Percentiles rank a stretch among this genome's conserved stretches.
Evolutionary conservation across 2,888 invertebrate species (phyloP).

Genomic region (Gandaritis pyraliata): DNA sequence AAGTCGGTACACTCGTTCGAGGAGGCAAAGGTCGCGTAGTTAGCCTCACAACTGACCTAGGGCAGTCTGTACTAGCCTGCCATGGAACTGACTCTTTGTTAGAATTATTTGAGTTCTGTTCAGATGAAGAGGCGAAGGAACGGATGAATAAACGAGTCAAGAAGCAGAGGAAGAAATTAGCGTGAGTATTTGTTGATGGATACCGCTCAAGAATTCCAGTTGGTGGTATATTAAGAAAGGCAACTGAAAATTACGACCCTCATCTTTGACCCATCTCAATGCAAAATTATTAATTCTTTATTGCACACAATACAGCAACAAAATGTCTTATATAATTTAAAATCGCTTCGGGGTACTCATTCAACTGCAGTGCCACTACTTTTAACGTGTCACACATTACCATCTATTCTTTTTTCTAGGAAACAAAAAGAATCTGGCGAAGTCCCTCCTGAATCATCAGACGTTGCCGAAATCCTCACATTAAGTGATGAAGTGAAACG

Average conservation of each 20-base stretch:
- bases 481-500: conserved; percentile 90
- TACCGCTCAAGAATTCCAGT: too few relatives aligned
- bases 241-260: too few relatives aligned
- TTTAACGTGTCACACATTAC: conserved; percentile 3
- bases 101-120: conserved; percentile 92
- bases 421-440: conserved; percentile 71
- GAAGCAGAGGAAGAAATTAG: conserved; percentile 87
- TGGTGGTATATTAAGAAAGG: too few relatives aligned
- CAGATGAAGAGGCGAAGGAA: conserved; percentile 88
- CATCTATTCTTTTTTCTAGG: conserved; percentile 53
- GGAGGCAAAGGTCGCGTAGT: conserved; percentile 92
- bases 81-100: conserved; percentile 92
- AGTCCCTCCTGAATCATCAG: conserved; percentile 57
- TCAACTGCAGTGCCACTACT: too few relatives aligned
- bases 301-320: too few relatives aligned
- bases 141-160: conserved; percentile 90
- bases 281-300: too few relatives aligned
- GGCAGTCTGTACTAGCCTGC: conserved; percentile 90
- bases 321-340: too few relatives aligned
- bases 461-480: conserved; percentile 74
- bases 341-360: too few relatives aligned
- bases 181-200: conserved; percentile 69
- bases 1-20: conserved; percentile 92
- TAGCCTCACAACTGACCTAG: conserved; percentile 88
- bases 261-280: too few relatives aligned